Conservation (phyloP, 2,797 vertebrate species). For the Periparus ater region DNA sequence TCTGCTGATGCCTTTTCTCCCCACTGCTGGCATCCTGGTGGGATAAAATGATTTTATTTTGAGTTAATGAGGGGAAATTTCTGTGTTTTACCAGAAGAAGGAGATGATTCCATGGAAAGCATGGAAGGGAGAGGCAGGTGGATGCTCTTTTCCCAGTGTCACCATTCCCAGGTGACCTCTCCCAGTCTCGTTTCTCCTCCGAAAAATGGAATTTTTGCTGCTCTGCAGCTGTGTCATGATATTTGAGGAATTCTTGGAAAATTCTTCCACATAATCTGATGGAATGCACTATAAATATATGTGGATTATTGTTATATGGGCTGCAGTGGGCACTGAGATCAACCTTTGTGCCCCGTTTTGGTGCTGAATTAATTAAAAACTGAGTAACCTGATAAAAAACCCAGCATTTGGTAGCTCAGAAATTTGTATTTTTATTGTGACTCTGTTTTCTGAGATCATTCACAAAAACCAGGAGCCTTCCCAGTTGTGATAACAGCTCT, state of each 20-base stretch:
- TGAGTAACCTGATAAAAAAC: background rate
- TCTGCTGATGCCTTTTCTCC: background rate
- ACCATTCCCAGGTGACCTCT: background rate
- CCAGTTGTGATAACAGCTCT: background rate
- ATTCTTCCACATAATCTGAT: background rate
- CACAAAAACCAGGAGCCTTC: background rate
- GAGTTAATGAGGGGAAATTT: background rate
- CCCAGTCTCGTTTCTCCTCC: background rate
- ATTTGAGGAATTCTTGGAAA: background rate
- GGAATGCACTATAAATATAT: background rate
- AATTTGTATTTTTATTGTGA: background rate
- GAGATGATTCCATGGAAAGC: background rate
- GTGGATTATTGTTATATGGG: background rate
- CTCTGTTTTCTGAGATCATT: background rate
- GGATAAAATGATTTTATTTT: slow-evolving; percentile 25
- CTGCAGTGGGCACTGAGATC: background rate
- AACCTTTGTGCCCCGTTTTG: background rate
- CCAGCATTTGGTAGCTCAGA: background rate
- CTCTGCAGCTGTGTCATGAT: background rate
- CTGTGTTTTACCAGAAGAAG: background rate
- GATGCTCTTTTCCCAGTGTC: background rate
- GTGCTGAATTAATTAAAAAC: background rate
- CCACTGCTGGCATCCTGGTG: background rate
- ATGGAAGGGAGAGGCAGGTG: background rate
- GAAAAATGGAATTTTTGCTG: background rate